phyloP scores from a whole-genome alignment of 2,797 vertebrate species.

The Gymnoscopelus microlampas region DNA sequence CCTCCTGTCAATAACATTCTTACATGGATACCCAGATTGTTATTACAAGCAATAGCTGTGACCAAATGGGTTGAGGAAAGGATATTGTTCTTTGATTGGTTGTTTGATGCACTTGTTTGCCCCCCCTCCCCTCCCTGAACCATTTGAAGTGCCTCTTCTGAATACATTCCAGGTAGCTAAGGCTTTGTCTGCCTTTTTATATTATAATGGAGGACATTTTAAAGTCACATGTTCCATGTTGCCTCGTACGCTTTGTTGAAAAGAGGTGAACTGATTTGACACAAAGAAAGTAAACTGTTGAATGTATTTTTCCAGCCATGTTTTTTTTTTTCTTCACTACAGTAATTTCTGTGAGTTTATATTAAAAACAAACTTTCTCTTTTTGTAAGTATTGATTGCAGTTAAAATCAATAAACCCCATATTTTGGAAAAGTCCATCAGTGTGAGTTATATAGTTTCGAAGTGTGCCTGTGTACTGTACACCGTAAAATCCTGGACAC shows the following conservation, averaged over 20 bases:
- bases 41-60: constrained; percentile 79
- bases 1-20: constrained; percentile 31
- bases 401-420: constrained; percentile 99
- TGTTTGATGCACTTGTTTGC: constrained; percentile 74
- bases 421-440: constrained; percentile 81
- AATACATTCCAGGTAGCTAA: constrained; percentile 95
- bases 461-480: constrained; percentile 24
- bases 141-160: constrained; percentile 88
- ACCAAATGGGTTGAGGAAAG: constrained; percentile 79
- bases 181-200: constrained; percentile 83
- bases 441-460: constrained; percentile 26
- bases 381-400: constrained; percentile 99
- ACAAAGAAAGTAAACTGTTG: constrained; percentile 94
- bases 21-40: constrained; percentile 49
- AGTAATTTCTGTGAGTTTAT: constrained; percentile 96
- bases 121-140: constrained; percentile 62
- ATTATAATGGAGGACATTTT: constrained; percentile 71
- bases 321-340: constrained; percentile 89
- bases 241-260: constrained; percentile 76
- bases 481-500: background rate
- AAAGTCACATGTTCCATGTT: constrained; percentile 86
- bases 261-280: constrained; percentile 88
- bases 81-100: constrained; percentile 61
- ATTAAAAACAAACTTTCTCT: constrained; percentile 86
- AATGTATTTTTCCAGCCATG: constrained; percentile 94